Base-by-base conservation (phyloP, 2,797 vertebrate species). In the Hirundo rustica region DNA sequence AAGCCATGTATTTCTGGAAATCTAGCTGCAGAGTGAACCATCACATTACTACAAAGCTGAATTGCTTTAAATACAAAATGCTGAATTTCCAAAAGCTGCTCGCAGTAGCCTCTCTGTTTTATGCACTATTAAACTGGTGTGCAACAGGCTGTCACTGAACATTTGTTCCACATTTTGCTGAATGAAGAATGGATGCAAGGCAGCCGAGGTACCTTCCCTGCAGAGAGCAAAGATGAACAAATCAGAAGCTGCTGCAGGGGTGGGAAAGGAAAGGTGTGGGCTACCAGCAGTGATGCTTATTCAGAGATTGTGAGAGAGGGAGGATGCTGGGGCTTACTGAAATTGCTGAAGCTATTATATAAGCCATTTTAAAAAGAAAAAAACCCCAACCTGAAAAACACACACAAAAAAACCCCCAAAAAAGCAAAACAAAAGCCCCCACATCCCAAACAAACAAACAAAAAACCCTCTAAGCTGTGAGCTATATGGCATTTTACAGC, bases 51-150 rank as follows among this genome's bases (percentile, higher is more conserved):
- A 57, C 76, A 88, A 96, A 95, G 73, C 16, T 93, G 84, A 95
- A 82, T 85, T 79, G 58, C 48, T 94, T 94, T 91, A 93, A 97
- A 96, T 95, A 76, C 78, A 96, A 96, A 95, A 91, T 74, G 91
- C 90, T 96, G 84, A 92, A 86, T 95, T 96, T 85, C 66, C 53
- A 81, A 88, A 94, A 92, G 73, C 93, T 92, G 60, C 74, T 77
- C 2, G 16, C 72, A 55, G 67, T 91, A 80, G 76, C 88, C 62
- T 71, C 89, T 94, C 73, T 96, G 85, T 58, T 94, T 80, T 79
- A 89, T 82, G 81, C 71, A 68, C 84, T 93, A 67, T 87, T 95
- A 96, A 92, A 91, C 70, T 55, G 62, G 67, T 75, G 70, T 92
- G 84, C 89, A 95, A 92, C 77, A 95, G 89, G 84, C 88, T 85